A percentile compares a stretch with the other conserved stretches of the same genome.
Conservation (phyloP, 2,797 vertebrate genomes). For the Enteromius treurensis region DNA sequence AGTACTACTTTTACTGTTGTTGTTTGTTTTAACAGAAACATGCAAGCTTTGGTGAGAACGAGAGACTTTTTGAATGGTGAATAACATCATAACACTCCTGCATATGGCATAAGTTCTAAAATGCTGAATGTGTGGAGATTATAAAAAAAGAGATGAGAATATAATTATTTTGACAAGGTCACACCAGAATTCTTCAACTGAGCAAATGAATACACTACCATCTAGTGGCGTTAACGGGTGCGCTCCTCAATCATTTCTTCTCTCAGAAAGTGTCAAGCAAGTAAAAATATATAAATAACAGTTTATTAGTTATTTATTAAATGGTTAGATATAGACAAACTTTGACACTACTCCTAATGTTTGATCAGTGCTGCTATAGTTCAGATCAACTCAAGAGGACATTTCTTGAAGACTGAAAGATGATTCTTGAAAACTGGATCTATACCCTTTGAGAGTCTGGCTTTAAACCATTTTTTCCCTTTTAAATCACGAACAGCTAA, state of each 20-base stretch:
- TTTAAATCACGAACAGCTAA: not conserved
- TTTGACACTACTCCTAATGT: not conserved
- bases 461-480: not conserved
- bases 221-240: not conserved
- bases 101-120: no score
- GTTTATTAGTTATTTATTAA: no score
- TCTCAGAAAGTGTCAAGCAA: not conserved
- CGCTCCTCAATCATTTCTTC: not conserved
- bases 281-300: not conserved
- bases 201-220: not conserved
- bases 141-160: not conserved
- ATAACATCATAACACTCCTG: no score
- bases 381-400: not conserved
- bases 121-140: not conserved
- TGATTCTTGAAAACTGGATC: not conserved
- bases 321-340: not conserved
- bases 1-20: no score
- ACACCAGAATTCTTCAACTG: not conserved
- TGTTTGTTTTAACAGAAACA: no score
- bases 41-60: no score
- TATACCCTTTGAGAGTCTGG: not conserved
- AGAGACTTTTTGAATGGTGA: no score
- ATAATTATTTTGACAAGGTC: not conserved
- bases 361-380: not conserved
- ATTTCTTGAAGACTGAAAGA: not conserved